Percentiles rank a stretch among this genome's conserved stretches.
Conservation (phyloP, 2,888 invertebrate genomes). For the Megamerina dolium region DNA sequence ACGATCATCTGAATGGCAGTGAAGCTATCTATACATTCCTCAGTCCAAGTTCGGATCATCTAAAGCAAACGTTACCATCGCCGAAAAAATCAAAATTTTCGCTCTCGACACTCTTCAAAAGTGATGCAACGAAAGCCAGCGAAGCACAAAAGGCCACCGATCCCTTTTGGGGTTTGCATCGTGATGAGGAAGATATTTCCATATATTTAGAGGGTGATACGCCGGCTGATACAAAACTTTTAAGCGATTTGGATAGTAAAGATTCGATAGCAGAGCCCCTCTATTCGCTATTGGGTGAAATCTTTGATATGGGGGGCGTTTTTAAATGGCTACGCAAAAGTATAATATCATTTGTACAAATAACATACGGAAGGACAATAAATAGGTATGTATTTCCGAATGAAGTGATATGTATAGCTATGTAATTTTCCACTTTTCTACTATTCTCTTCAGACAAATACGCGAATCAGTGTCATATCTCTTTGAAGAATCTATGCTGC, state of each 20-base stretch:
- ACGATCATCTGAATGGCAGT: conserved; percentile 79
- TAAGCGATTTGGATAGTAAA: conserved; percentile 58
- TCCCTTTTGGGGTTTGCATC: conserved; percentile 54
- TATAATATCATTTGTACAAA: conserved; percentile 84
- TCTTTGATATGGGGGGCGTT: conserved; percentile 84
- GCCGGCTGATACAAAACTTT: conserved; percentile 38
- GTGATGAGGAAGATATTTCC: conserved; percentile 76
- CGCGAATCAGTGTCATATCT: conserved; percentile 81
- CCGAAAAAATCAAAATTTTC: conserved; percentile 85
- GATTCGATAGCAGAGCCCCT: conserved; percentile 87
- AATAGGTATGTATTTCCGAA: conserved; percentile 63
- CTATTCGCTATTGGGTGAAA: conserved; percentile 80
- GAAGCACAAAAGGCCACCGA: conserved; percentile 54
- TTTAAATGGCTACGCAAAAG: conserved; percentile 83
- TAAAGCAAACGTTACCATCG: conserved; percentile 69
- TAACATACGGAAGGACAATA: conserved; percentile 86
- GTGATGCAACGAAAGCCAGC: conserved; percentile 53
- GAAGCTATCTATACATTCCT: conserved; percentile 86
- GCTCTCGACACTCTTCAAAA: conserved; percentile 78
- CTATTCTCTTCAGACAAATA: conserved; percentile 61
- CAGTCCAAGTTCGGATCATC: conserved; percentile 85
- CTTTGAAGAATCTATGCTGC: conserved; percentile 85
- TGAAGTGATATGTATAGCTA: neutral
- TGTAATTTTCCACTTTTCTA: neutral
- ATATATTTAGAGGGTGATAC: conserved; percentile 66